Base-by-base conservation (phyloP, 2,113 vertebrate species). In the Porphyrio hochstetteri region DNA sequence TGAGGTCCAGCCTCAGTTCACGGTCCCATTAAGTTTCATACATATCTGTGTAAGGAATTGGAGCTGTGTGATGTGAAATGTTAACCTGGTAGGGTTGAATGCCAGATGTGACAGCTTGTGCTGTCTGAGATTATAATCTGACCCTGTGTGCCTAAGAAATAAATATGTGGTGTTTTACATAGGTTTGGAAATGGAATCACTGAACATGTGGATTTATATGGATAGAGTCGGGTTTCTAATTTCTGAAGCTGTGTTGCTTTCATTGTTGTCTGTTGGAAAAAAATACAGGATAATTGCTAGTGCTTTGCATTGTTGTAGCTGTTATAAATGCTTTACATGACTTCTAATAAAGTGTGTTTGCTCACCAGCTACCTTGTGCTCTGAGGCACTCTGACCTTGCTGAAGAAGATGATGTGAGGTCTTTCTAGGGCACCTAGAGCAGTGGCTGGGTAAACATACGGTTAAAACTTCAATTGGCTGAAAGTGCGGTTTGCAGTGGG, bases 91-190 rank as follows among this genome's bases (percentile, higher is more conserved):
- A 38, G 57, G 80, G 67, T 69, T 89, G 93, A 65, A 79, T 92
- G 91, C 92, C 91, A 95, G 94, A 82, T 95, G 90, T 86, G 92
- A 88, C 89, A 92, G 69, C 12, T 81, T 91, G 84, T 31, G 13
- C 82, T 84, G 44, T 78, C 88, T 89, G 88, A 96, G 94, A 91
- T 92, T 93, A 95, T 97, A 92, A 96, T 96, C 93, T 95, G 85
- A 94, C 82, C 86, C 71, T 88, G 31, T 36, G 82, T 71, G 57
- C 33, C 3, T 86, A 86, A 87, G 84, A 83, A 88, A 95, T 91
- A 78, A 33, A 57, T 85, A 53, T 68, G n/a, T 60, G 78, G n/a
- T 90, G 60, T 61, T 94, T 93, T 92, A 89, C 8, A 4, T 83
- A 87, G 83, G 70, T 76, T 94, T 95, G 80, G 95, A 95, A 94